A percentile compares a stretch with the other conserved stretches of the same genome.
Conservation (phyloP, 2,888 invertebrate genomes). For the Syrphus vitripennis region DNA sequence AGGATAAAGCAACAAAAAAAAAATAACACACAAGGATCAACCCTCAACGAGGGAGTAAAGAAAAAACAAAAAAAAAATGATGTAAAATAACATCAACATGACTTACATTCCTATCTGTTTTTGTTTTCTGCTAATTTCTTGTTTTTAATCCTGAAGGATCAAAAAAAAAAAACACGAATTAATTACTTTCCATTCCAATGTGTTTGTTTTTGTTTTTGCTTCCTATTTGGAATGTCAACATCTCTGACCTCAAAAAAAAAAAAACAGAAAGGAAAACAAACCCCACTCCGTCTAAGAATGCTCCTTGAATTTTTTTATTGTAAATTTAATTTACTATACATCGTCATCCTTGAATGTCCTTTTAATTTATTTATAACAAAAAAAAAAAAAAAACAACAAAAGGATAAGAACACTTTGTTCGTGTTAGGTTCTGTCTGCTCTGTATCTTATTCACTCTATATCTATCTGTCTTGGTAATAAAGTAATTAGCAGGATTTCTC, state of each 20-base stretch:
- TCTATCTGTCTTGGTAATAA: slow-evolving; percentile 54
- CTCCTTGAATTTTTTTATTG: slow-evolving; percentile 66
- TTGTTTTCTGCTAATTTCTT: slow-evolving; percentile 7
- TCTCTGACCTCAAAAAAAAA: slow-evolving; percentile 1
- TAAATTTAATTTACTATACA: slow-evolving; percentile 71
- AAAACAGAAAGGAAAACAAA: background rate
- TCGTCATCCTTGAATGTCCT: slow-evolving; percentile 61
- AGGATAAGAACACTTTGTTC: background rate
- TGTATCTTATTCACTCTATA: background rate
- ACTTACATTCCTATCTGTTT: slow-evolving; percentile 15
- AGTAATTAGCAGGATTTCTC: slow-evolving; percentile 70
- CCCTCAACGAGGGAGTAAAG: background rate
- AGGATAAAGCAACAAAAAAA: slow-evolving; percentile 36
- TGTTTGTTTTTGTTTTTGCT: slow-evolving; percentile 20
- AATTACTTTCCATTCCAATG: slow-evolving; percentile 65
- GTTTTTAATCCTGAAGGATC: background rate
- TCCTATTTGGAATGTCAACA: slow-evolving; percentile 41
- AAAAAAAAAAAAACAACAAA: background rate
- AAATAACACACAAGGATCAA: slow-evolving; percentile 25
- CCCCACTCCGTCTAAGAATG: slow-evolving; percentile 19
- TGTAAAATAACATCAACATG: slow-evolving; percentile 62
- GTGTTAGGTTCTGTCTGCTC: background rate
- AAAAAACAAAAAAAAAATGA: slow-evolving; percentile 20
- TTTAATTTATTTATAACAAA: slow-evolving; percentile 62
- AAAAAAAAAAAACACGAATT: slow-evolving; percentile 55